Evolutionary conservation across 2,113 vertebrate genomes (phyloP).

Genomic region (Cryptotis parvus): DNA sequence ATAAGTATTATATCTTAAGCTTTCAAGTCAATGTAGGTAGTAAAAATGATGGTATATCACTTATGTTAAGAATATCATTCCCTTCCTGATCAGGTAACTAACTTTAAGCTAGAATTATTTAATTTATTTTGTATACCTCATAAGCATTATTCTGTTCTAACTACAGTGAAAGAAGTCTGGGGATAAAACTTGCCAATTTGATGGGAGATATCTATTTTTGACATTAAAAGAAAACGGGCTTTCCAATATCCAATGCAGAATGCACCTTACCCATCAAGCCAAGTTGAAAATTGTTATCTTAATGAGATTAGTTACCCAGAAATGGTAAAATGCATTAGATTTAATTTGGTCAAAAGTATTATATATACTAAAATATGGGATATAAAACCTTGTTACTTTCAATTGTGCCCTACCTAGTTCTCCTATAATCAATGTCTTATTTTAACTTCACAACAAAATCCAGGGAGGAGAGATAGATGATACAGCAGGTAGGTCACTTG

Average conservation of each 20-base stretch:
- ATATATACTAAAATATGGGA: background rate
- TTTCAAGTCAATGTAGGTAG: background rate
- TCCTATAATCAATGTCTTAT: background rate
- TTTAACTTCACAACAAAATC: background rate
- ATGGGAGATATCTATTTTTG: conserved; percentile 9
- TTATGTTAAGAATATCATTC: background rate
- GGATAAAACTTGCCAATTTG: background rate
- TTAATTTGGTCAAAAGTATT: background rate
- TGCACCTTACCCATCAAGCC: background rate
- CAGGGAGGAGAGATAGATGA: no score
- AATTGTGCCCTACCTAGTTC: background rate
- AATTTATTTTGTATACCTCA: conserved; percentile 1
- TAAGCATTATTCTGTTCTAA: background rate
- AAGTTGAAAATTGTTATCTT: background rate
- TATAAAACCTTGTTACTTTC: background rate
- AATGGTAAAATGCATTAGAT: background rate
- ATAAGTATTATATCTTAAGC: background rate
- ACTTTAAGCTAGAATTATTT: conserved; percentile 2
- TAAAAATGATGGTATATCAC: background rate
- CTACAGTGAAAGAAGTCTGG: background rate
- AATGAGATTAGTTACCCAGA: background rate
- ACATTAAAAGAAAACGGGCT: conserved; percentile 5
- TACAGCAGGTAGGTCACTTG: no score
- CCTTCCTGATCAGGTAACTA: background rate
- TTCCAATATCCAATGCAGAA: no score